phyloP scores from a whole-genome alignment of 2,797 vertebrate species.

The Argyrosomus regius region DNA sequence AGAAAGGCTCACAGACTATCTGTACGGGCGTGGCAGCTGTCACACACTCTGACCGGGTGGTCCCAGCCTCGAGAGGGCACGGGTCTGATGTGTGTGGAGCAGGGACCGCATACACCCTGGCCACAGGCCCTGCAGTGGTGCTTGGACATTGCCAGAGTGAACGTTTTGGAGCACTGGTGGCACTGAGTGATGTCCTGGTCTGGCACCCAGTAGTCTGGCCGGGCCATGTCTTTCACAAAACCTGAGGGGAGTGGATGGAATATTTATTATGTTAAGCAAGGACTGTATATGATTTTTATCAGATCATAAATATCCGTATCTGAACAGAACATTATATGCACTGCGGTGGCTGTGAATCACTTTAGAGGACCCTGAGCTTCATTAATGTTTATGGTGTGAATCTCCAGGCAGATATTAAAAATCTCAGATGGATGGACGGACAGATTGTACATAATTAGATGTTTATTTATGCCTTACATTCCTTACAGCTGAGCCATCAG shows the following conservation, averaged over 20 bases:
- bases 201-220: slow-evolving; percentile 90
- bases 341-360: neutral
- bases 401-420: slow-evolving; percentile 24
- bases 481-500: neutral
- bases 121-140: slow-evolving; percentile 91
- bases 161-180: slow-evolving; percentile 82
- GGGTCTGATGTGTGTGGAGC: slow-evolving; percentile 81
- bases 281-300: neutral
- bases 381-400: slow-evolving; percentile 31
- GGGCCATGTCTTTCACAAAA: slow-evolving; percentile 88
- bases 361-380: slow-evolving; percentile 3
- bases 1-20: slow-evolving; percentile 73
- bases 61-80: slow-evolving; percentile 90
- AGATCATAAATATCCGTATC: neutral
- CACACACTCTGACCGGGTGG: slow-evolving; percentile 88
- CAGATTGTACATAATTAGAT: neutral
- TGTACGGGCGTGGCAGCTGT: slow-evolving; percentile 76
- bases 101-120: slow-evolving; percentile 86
- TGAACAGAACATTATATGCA: neutral
- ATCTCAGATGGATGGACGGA: slow-evolving; percentile 6
- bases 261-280: neutral
- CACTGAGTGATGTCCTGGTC: slow-evolving; percentile 87
- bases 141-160: slow-evolving; percentile 84
- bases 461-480: slow-evolving; percentile 8
- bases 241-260: slow-evolving; percentile 54